Evolutionary conservation across 2,113 vertebrate genomes (phyloP), one percentile per base, ranked within the genome.

Genomic region (Picathartes gymnocephalus): DNA sequence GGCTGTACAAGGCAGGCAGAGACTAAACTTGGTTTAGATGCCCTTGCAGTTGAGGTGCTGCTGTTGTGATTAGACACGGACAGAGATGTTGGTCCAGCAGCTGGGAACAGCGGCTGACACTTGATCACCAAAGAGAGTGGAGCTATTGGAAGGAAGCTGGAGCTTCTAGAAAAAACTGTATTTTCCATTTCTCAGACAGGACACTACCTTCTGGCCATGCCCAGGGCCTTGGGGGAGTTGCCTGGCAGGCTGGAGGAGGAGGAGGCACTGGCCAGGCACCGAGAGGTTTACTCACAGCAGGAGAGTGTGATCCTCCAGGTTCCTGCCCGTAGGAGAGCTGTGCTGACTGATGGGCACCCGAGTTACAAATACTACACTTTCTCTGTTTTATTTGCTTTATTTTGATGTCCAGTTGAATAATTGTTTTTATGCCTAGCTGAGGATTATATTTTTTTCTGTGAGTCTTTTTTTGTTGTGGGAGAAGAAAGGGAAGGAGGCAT

Each of bases 1-100:
- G 50, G 39, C 50, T 84, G 39, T 74, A 2, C 31, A 37, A 54
- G 57, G 50, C 39, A 76, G 39, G 6, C 35, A 31, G 82, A 60
- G 23, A 47, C 30, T 48, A 7, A 81, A 10, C 16, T 48, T 3
- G 5, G 11, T 81, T 56, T 50, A n/a, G n/a, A 6, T 65, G 57
- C 61, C 5, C 6, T 60, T 3, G 6, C 57, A 22, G 35, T 7
- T 12, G 57, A 61, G 66, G 81, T 0, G 3, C 51, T 15, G 22
- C 76, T 86, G 18, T 61, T 62, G 54, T 0, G 19, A 30, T 60
- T 27, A 27, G 79, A 9, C 4, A 0, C 0, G 4, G 77, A 22
- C 53, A 35, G 57, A 79, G 69, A 3, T 56, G 44, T 30, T 58
- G 51, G 20, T 48, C 56, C 73, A 68, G 44, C 0, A 6, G 2